Evolutionary conservation across 2,888 invertebrate species (phyloP).

Genomic region (Drosophila hamatofila): DNA sequence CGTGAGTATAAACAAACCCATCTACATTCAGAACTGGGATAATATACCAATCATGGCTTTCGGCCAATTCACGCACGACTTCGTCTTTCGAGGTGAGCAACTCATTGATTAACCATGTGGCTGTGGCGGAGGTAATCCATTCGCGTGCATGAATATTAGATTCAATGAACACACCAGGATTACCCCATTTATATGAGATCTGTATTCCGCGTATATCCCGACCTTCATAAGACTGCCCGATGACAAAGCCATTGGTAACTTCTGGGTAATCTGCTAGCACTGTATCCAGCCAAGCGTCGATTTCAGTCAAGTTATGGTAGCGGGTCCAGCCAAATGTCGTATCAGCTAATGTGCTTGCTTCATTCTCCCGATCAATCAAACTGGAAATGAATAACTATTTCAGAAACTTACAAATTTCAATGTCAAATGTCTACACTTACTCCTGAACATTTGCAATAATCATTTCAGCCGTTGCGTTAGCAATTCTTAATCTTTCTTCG

Average conservation of each 20-base stretch:
- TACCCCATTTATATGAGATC: slow-evolving; percentile 81
- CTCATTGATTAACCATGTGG: slow-evolving; percentile 89
- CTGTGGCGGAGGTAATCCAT: slow-evolving; percentile 90
- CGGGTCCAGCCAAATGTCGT: slow-evolving; percentile 86
- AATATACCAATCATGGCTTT: slow-evolving; percentile 90
- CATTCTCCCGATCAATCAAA: slow-evolving; percentile 83
- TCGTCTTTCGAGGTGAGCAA: slow-evolving; percentile 87
- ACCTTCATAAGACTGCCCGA: slow-evolving; percentile 87
- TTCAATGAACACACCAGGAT: slow-evolving; percentile 88
- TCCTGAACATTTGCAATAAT: slow-evolving; percentile 87
- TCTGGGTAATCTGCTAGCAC: slow-evolving; percentile 85
- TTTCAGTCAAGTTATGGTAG: slow-evolving; percentile 87
- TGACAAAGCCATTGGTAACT: slow-evolving; percentile 85
- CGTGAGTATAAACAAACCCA: slow-evolving; percentile 89
- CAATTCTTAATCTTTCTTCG: slow-evolving; percentile 43
- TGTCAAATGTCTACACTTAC: slow-evolving; percentile 39
- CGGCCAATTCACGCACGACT: slow-evolving; percentile 87
- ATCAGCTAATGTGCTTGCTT: slow-evolving; percentile 52
- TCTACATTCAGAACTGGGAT: slow-evolving; percentile 90
- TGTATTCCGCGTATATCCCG: slow-evolving; percentile 87
- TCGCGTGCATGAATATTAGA: slow-evolving; percentile 89
- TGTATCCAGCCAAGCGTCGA: slow-evolving; percentile 87
- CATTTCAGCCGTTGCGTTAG: slow-evolving; percentile 82
- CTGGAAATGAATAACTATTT: slow-evolving; percentile 67
- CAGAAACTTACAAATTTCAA: not conserved